Evolutionary conservation across 2,797 vertebrate species (phyloP), one percentile per base, ranked within the genome.

Genomic region (Xenops minutus): DNA sequence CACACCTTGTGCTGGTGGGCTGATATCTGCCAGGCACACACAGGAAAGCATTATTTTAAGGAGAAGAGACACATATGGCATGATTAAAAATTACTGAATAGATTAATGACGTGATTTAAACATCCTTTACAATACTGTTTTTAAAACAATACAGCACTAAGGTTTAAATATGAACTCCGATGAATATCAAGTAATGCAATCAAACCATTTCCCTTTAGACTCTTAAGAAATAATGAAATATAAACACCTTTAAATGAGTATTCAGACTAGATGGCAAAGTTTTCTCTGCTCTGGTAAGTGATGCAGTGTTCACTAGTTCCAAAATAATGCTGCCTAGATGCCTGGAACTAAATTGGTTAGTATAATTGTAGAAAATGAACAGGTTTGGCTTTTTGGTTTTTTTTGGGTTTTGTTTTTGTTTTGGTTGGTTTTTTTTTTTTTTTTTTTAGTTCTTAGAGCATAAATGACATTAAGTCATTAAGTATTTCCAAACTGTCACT

Each of bases 1-100:
- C 36, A 99, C 99, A 46, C 99, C 99, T 97, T 99, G 99, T 46
- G 99, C 98, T 82, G 99, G 99, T 79, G 99, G 99, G 93, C 99
- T 99, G 96, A 99, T 99, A 97, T 99, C 99, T 99, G 93, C 7
- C 72, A 88, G 71, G 66, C 54, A 68, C 19, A 93, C 9, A 88
- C 2, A 73, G 5, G 20, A 87, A 78, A 90, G 9, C 5, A 49
- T 71, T 77, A 79, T 32, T 81, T 95, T 71, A 96, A 71, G 21
- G 23, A 54, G n/a, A 74, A 89, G 11, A 71, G 17, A 13, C 87
- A 75, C 7, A 67, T 22, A 63, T 8, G 34, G 19, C 41, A 90
- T 89, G 46, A 91, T 34, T 27, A 78, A 51, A 37, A 79, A 85
- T 21, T 68, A 78, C 29, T n/a, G 41, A 85, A 55, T 48, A 86